These are phyloP conservation scores for Bradypodion ventrale DNA, from an alignment of 2,797 vertebrate genomes.

Conservation along the genomic window DNA sequence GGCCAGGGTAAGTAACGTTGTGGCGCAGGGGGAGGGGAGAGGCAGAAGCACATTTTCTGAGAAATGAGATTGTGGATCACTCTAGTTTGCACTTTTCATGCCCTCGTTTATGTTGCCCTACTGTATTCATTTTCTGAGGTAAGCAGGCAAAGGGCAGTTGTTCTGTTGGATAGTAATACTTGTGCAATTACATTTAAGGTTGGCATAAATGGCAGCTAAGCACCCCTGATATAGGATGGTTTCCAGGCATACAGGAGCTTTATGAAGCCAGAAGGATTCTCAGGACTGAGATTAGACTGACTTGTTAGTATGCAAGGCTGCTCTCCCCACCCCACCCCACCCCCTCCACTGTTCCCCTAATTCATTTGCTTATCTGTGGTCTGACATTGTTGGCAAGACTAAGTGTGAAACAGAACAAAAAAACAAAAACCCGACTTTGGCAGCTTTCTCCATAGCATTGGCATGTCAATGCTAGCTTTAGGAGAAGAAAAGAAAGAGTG, in stretches of 20 bases:
- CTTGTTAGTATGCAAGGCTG: constrained; percentile 11
- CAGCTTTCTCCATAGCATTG: background rate
- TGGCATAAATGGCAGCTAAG: background rate
- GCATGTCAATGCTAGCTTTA: background rate
- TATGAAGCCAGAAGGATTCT: rapidly evolving
- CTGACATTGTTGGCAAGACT: background rate
- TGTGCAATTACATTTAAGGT: background rate
- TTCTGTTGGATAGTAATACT: background rate
- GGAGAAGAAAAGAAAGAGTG: constrained; percentile 59
- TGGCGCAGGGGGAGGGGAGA: too few species aligned
- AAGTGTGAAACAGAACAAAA: constrained; percentile 17
- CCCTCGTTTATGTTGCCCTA: background rate
- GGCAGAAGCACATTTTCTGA: too few species aligned
- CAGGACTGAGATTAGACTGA: background rate
- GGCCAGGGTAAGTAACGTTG: too few species aligned
- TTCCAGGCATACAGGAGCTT: background rate
- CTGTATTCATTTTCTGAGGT: background rate
- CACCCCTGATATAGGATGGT: too few species aligned
- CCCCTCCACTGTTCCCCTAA: rapidly evolving
- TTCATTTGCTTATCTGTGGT: constrained; percentile 29
- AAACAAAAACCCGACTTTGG: too few species aligned
- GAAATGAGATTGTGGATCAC: too few species aligned
- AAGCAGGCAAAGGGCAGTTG: background rate
- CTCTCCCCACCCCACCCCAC: background rate
- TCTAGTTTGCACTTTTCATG: too few species aligned